Percentiles rank a stretch among this genome's conserved stretches.
Evolutionary conservation across 2,888 invertebrate species (phyloP).

Genomic region (Orthosia gracilis): DNA sequence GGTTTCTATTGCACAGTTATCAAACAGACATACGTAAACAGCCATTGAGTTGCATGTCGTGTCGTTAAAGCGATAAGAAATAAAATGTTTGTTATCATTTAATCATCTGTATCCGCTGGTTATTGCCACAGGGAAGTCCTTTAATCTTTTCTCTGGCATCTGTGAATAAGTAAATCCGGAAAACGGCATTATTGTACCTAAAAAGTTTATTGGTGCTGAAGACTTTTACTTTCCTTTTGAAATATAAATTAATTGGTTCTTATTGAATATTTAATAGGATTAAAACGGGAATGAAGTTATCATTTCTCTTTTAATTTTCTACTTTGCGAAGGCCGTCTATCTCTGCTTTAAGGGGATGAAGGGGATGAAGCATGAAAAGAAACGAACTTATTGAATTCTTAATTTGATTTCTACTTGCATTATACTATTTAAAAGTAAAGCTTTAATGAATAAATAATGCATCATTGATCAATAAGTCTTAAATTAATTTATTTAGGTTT

Average conservation of each 20-base stretch:
- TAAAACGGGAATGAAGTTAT: conserved; percentile 52
- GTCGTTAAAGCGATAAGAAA: conserved; percentile 60
- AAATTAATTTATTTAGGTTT: not conserved
- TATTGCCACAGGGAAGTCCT: conserved; percentile 43
- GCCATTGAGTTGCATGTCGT: conserved; percentile 60
- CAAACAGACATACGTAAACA: conserved; percentile 60
- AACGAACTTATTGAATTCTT: conserved; percentile 29
- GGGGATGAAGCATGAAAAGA: conserved; percentile 26
- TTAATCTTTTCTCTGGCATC: conserved; percentile 38
- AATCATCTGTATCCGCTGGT: conserved; percentile 65
- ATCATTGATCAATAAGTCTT: not conserved
- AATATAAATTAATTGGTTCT: conserved; percentile 57
- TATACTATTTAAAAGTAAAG: conserved; percentile 7
- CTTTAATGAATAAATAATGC: not conserved
- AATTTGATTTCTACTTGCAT: conserved; percentile 14
- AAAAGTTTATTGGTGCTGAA: conserved; percentile 26
- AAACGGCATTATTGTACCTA: conserved; percentile 33
- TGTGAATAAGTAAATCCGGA: conserved; percentile 41
- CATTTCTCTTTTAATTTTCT: conserved; percentile 38
- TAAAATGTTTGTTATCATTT: conserved; percentile 67
- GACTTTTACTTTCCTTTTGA: conserved; percentile 42
- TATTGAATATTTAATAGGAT: conserved; percentile 56
- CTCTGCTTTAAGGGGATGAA: conserved; percentile 10
- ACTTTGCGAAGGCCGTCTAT: conserved; percentile 23
- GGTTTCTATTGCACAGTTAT: conserved; percentile 63